phyloP scores from a whole-genome alignment of 1,140 invertebrate species.

The Calephelis virginiensis region DNA sequence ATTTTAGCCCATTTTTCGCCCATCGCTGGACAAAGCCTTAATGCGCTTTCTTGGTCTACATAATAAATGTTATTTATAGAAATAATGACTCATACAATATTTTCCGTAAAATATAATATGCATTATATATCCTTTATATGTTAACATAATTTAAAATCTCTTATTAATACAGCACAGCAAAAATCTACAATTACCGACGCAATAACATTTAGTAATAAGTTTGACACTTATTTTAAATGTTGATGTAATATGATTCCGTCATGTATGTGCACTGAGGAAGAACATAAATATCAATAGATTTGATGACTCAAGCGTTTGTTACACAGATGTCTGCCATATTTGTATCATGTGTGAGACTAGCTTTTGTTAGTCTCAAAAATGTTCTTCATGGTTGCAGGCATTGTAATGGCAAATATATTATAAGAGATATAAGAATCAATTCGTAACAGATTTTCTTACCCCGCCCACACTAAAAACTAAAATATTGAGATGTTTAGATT shows the following conservation, averaged over 20 bases:
- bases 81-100: neutral
- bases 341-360: neutral
- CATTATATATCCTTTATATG: neutral
- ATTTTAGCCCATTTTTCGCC: too few species aligned
- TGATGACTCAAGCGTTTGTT: slow-evolving; percentile 33
- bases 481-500: too few species aligned
- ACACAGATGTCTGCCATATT: slow-evolving; percentile 29
- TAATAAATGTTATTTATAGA: too few species aligned
- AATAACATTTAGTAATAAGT: slow-evolving; percentile 9
- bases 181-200: slow-evolving; percentile 3
- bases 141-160: neutral
- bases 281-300: slow-evolving; percentile 35
- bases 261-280: slow-evolving; percentile 4
- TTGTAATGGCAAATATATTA: neutral
- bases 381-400: too few species aligned
- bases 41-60: too few species aligned
- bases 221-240: slow-evolving; percentile 14
- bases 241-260: slow-evolving; percentile 12
- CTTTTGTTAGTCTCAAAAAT: neutral
- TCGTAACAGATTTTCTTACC: neutral
- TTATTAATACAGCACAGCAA: neutral
- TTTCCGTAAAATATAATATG: neutral
- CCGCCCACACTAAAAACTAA: too few species aligned
- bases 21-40: too few species aligned
- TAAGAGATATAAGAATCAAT: neutral